Evolutionary conservation across 2,888 invertebrate species (phyloP), one percentile per base, ranked within the genome.

Genomic region (Mayetiola destructor): DNA sequence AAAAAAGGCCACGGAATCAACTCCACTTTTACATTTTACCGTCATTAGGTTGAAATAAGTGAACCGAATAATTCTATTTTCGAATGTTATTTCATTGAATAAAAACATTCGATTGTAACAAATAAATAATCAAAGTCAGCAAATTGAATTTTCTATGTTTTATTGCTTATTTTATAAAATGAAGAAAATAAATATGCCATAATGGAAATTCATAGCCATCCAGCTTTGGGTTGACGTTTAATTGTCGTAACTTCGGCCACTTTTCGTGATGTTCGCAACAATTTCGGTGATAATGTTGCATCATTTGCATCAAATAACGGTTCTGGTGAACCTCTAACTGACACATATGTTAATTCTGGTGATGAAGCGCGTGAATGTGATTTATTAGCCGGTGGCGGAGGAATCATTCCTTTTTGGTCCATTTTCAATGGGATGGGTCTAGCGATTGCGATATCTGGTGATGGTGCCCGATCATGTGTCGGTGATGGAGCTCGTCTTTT

Each of bases 131-230:
- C n/a, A n/a, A n/a, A n/a, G n/a, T n/a, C n/a, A n/a, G n/a, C n/a
- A n/a, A n/a, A n/a, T n/a, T n/a, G n/a, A n/a, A n/a, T n/a, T n/a
- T n/a, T n/a, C n/a, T n/a, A n/a, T n/a, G n/a, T n/a, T n/a, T n/a
- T n/a, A n/a, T n/a, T n/a, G n/a, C n/a, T n/a, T n/a, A n/a, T n/a
- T n/a, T n/a, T n/a, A n/a, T n/a, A n/a, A n/a, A n/a, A n/a, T n/a
- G n/a, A n/a, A n/a, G n/a, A n/a, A n/a, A n/a, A n/a, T n/a, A n/a
- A n/a, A n/a, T n/a, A n/a, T n/a, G n/a, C n/a, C n/a, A n/a, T n/a
- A n/a, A n/a, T n/a, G n/a, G n/a, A n/a, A 14, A 14, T 48, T 68
- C 74, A 80, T 23, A 81, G 71, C 81, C 81, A 81, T 14, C 80
- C 80, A 57, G 76, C 77, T 67, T 77, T 80, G 1, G 76, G 78